Percentiles rank a stretch among this genome's conserved stretches.
phyloP scores from a whole-genome alignment of 1,140 invertebrate genomes.

The Drosophila sp. region DNA sequence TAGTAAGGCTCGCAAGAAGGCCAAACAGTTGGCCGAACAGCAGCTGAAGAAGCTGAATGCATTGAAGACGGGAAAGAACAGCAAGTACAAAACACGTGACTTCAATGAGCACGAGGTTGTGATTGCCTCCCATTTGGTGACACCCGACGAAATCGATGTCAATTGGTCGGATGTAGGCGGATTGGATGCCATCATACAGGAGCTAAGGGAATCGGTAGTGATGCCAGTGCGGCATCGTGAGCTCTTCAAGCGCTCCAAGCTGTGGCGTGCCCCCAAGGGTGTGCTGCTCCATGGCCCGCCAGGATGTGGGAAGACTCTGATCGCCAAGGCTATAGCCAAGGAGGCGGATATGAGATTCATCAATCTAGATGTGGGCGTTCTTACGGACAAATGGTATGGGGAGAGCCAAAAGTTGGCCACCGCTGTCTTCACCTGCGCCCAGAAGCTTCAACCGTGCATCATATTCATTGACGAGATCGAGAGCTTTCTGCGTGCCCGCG shows the following conservation, averaged over 20 bases:
- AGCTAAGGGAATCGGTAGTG: slow-evolving; percentile 96
- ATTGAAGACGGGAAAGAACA: slow-evolving; percentile 22
- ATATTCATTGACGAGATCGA: slow-evolving; percentile 99
- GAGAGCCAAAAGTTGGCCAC: slow-evolving; percentile 98
- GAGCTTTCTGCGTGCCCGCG: slow-evolving; percentile 95
- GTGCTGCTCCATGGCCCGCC: slow-evolving; percentile 94
- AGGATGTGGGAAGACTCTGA: slow-evolving; percentile 98
- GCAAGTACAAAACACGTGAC: slow-evolving; percentile 84
- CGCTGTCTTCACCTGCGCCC: slow-evolving; percentile 96
- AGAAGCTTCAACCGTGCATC: slow-evolving; percentile 96
- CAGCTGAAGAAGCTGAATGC: slow-evolving; percentile 85
- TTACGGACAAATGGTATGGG: slow-evolving; percentile 99
- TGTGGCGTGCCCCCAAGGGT: slow-evolving; percentile 96
- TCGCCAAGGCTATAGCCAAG: slow-evolving; percentile 96
- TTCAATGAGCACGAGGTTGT: slow-evolving; percentile 96
- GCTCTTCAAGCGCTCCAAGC: slow-evolving; percentile 91
- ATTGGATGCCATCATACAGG: slow-evolving; percentile 92
- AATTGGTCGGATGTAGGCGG: slow-evolving; percentile 97
- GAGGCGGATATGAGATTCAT: slow-evolving; percentile 97
- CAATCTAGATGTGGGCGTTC: slow-evolving; percentile 94
- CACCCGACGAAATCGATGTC: slow-evolving; percentile 92
- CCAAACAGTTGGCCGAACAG: slow-evolving; percentile 87
- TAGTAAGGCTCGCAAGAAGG: slow-evolving; percentile 89
- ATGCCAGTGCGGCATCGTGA: slow-evolving; percentile 93
- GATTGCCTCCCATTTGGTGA: slow-evolving; percentile 96